Base-by-base conservation (phyloP, 2,113 vertebrate species). In the Acrocephalus kingi region DNA sequence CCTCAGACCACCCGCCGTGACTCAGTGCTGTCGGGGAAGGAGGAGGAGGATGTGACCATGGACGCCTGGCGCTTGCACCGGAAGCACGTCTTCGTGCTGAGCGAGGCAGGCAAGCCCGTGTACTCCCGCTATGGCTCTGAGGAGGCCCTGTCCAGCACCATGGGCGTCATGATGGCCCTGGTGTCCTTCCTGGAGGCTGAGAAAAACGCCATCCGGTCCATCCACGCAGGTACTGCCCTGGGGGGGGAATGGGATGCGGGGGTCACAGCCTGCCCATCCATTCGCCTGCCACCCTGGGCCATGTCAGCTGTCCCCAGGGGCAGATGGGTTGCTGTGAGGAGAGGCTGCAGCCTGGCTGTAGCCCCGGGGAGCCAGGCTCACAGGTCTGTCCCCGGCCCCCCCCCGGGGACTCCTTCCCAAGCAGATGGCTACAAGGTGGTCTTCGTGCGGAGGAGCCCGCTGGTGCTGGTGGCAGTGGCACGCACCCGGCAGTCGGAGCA, bases 91-190 rank as follows among this genome's bases (percentile, higher is more conserved):
- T 99, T 99, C 11, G 99, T 99, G 90, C 97, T 99, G 92, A 99
- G 99, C 3, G 99, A 99, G 87, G 99, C 99, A 0, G 99, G 99
- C 73, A 99, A 99, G 97, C 99, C 99, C 0, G 99, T 99, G 92
- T 99, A 99, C 87, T 99, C 98, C 33, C 99, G 99, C 88, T 99
- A 99, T 0, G 99, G 99, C 84, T 99, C 99, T 1, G 99, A 99
- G 97, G 99, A 99, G 96, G 99, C 99, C 2, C 98, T 99, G 61
- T 99, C 99, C 90, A 99, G 99, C 98, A 99, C 99, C 87, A 99
- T 99, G 98, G 99, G 99, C 0, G 99, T 99, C 86, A 99, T 99
- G 99, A 99, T 99, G 98, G 99, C 99, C 5, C 98, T 99, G 4
- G 99, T 99, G 45, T 99, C 99, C 45, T 99, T 99, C 62, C 97